Evolutionary conservation across 2,113 vertebrate genomes (phyloP).

Genomic region (Muscicapa adusta): DNA sequence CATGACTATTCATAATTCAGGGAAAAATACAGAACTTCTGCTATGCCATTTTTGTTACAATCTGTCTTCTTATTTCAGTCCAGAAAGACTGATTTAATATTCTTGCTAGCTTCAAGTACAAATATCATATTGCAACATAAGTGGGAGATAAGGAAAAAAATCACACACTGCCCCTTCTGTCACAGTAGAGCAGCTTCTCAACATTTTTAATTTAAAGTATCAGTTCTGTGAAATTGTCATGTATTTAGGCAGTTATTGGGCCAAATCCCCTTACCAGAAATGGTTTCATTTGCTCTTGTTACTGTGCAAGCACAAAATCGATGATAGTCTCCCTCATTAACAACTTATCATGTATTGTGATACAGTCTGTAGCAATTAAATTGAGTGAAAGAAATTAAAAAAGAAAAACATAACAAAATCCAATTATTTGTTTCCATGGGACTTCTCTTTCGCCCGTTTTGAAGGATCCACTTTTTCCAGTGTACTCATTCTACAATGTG

Average conservation of each 20-base stretch:
- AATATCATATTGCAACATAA: neutral
- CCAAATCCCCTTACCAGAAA: neutral
- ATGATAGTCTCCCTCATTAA: neutral
- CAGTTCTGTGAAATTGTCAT: neutral
- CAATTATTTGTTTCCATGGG: neutral
- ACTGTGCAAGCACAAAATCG: neutral
- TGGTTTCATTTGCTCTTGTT: neutral
- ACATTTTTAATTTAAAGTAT: neutral
- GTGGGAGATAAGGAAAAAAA: neutral
- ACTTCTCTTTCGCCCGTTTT: neutral
- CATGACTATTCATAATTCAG: slow-evolving; percentile 38
- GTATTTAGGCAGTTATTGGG: neutral
- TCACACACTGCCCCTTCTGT: neutral
- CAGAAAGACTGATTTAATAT: slow-evolving; percentile 18
- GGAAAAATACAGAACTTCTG: slow-evolving; percentile 37
- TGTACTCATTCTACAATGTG: neutral
- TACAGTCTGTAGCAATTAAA: neutral
- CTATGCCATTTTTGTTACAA: slow-evolving; percentile 36
- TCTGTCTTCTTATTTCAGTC: slow-evolving; percentile 49
- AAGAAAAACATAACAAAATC: neutral
- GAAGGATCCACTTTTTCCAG: neutral
- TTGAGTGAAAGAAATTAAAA: neutral
- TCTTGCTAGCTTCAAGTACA: neutral
- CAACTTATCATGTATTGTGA: neutral
- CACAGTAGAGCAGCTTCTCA: neutral